A percentile compares a stretch with the other conserved stretches of the same genome.
These are phyloP conservation scores for Synanthedon tipuliformis DNA, from an alignment of 2,888 invertebrate species.

Conservation along the genomic window DNA sequence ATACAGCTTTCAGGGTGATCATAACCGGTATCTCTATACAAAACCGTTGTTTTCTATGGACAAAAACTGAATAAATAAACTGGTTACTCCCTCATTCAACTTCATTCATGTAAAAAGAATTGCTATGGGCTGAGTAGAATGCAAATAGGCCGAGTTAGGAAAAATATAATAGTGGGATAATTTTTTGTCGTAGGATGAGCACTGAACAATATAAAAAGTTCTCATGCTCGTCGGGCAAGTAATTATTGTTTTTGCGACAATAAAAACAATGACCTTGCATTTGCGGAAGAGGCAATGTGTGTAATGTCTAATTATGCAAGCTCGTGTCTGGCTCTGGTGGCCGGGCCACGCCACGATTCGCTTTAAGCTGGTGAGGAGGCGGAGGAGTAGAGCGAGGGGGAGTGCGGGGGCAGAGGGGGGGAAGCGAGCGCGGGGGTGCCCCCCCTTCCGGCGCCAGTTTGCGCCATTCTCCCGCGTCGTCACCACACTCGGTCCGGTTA, in stretches of 20 bases:
- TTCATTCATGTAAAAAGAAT: not conserved
- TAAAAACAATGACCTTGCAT: conserved; percentile 44
- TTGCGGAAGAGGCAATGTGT: conserved; percentile 50
- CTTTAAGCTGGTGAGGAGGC: not conserved
- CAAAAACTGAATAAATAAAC: too few relatives aligned
- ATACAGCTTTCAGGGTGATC: too few relatives aligned
- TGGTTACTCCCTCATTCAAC: too few relatives aligned
- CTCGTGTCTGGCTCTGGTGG: conserved; percentile 43
- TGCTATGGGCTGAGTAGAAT: not conserved
- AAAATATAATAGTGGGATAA: too few relatives aligned
- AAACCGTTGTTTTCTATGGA: too few relatives aligned
- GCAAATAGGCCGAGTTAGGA: too few relatives aligned
- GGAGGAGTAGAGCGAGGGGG: conserved; percentile 14
- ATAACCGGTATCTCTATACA: too few relatives aligned
- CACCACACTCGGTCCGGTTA: conserved; percentile 51
- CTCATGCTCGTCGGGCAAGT: not conserved
- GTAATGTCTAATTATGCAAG: conserved; percentile 62
- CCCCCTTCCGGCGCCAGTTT: conserved; percentile 50
- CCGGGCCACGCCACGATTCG: conserved; percentile 21
- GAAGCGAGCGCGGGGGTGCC: conserved; percentile 21
- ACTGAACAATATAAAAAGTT: not conserved
- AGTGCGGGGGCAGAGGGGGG: conserved; percentile 10
- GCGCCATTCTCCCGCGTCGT: conserved; percentile 63
- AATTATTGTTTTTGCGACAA: not conserved
- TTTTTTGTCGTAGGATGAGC: too few relatives aligned